These are phyloP conservation scores for Leptopterna dolabrata DNA, from an alignment of 2,888 invertebrate species.

Conservation along the genomic window DNA sequence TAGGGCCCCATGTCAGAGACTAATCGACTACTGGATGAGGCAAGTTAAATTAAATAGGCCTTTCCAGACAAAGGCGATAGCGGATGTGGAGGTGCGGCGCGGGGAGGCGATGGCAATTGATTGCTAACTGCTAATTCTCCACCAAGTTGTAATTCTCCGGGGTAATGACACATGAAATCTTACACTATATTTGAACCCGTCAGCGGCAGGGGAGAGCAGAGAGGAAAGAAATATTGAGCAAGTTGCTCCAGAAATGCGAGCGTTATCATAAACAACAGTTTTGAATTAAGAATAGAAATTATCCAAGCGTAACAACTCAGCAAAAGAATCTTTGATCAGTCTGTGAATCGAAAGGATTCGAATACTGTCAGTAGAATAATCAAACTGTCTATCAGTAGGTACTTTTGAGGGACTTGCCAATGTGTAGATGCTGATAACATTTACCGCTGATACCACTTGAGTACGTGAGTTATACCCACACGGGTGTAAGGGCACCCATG, in stretches of 20 bases:
- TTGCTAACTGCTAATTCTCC: slow-evolving; percentile 53
- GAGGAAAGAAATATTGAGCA: slow-evolving; percentile 17
- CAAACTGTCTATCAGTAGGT: too few species aligned
- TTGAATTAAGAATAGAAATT: background rate
- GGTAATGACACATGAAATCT: slow-evolving; percentile 55
- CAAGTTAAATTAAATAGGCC: slow-evolving; percentile 54
- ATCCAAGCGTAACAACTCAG: background rate
- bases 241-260: slow-evolving; percentile 21
- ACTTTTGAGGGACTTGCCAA: too few species aligned
- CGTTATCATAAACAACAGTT: background rate
- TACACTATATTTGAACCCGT: slow-evolving; percentile 53
- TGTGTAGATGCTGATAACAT: too few species aligned
- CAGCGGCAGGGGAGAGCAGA: slow-evolving; percentile 41
- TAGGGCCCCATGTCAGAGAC: slow-evolving; percentile 37
- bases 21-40: slow-evolving; percentile 49
- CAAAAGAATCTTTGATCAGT: too few species aligned
- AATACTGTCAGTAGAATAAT: too few species aligned
- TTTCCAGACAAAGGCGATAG: slow-evolving; percentile 32
- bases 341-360: too few species aligned
- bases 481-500: too few species aligned
- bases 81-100: background rate
- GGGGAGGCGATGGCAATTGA: slow-evolving; percentile 43
- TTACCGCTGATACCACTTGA: too few species aligned
- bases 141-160: slow-evolving; percentile 53
- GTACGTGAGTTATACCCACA: too few species aligned